Evolutionary conservation across 2,888 invertebrate species (phyloP), one percentile per base, ranked within the genome.

Genomic region (Conomelus anceps): DNA sequence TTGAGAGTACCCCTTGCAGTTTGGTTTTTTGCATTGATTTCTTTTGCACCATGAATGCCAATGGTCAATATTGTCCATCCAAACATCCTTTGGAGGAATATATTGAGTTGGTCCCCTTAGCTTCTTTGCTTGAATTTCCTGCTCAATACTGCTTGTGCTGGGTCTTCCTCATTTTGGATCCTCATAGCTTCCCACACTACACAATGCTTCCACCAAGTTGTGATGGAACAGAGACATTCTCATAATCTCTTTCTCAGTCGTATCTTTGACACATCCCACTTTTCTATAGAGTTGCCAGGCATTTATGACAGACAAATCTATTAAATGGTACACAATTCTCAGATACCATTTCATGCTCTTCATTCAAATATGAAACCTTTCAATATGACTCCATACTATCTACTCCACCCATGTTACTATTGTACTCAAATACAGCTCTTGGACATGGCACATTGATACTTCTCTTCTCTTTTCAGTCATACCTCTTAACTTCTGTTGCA

Each of bases 331-430:
- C 34, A 92, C 91, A 0, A 92, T 90, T 88, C 92, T 92, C 0
- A 92, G 84, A 0, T 92, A 91, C 91, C 92, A 92, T 89, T 92
- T 93, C 20, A 91, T 90, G 11, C 91, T 92, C 90, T 92, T 92
- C 26, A 90, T 90, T 86, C 91, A 91, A 9, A 92, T 91, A n/a
- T 92, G 41, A 26, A 92, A 92, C 17, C 90, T 89, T 22, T 91
- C 91, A 90, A 92, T 91, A 86, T 92, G 90, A 29, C 92, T 91
- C 92, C 63, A 91, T 84, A 1, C 92, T 63, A 89, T 92, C 91
- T 89, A 92, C 91, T 7, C 92, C 92, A 0, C 92, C 91, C 90
- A 92, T 92, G 89, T 91, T 90, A 22, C 90, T 90, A 88, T 92
- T 92, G 90, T 92, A 92, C 0, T 91, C 91, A 41, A 88, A 91